Evolutionary conservation across 2,113 vertebrate species (phyloP).

Genomic region (Colossoma macropomum): DNA sequence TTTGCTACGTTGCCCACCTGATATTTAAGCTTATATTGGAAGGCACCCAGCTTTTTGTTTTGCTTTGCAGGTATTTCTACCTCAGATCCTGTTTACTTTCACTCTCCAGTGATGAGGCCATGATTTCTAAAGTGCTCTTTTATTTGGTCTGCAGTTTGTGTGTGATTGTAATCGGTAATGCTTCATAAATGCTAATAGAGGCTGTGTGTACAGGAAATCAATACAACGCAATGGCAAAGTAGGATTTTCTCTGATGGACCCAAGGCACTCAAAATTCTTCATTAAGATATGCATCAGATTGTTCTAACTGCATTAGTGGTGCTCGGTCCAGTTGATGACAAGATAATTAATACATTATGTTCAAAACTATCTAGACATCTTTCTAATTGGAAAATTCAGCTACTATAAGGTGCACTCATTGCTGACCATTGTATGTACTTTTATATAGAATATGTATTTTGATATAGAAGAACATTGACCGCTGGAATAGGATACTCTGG

Average conservation of each 20-base stretch:
- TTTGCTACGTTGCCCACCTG: background rate
- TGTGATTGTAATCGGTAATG: background rate
- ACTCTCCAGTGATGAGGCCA: background rate
- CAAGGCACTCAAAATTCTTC: background rate
- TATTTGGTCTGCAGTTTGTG: background rate
- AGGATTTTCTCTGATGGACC: background rate
- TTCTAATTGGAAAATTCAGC: background rate
- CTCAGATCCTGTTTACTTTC: background rate
- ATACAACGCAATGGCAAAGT: background rate
- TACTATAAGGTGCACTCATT: too few species aligned
- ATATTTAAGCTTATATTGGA: background rate
- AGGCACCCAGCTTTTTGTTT: background rate
- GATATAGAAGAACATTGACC: too few species aligned
- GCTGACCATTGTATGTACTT: background rate
- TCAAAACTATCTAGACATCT: background rate
- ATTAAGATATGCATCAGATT: background rate
- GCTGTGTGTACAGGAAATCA: background rate
- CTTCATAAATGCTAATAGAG: slow-evolving; percentile 1
- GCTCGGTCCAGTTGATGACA: background rate
- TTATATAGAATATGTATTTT: too few species aligned
- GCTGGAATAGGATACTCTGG: too few species aligned
- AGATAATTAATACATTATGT: background rate
- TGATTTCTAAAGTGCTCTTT: background rate
- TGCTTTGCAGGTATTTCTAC: background rate
- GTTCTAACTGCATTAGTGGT: too few species aligned